Evolutionary conservation across 2,113 vertebrate genomes (phyloP).

Genomic region (Acanthisitta chloris): DNA sequence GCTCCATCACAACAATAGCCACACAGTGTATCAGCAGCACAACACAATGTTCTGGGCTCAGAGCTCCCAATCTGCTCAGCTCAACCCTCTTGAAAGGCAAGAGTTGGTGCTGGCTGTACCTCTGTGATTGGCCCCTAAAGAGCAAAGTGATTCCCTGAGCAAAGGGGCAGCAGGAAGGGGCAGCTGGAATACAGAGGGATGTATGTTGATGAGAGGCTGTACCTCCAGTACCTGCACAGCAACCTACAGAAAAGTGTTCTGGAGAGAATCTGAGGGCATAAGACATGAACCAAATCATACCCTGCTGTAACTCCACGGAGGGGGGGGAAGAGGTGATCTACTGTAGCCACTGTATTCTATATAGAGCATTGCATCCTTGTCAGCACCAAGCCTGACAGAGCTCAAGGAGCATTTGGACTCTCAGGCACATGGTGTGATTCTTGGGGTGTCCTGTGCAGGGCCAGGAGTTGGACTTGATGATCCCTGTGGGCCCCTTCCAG

Average conservation of each 20-base stretch:
- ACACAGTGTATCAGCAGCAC: neutral
- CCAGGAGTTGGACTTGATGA: neutral
- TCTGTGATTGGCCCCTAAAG: neutral
- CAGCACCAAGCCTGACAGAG: neutral
- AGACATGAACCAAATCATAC: too few relatives aligned
- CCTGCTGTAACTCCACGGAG: neutral
- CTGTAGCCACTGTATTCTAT: accelerated
- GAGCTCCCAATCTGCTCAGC: neutral
- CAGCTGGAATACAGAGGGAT: neutral
- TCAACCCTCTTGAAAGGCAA: neutral
- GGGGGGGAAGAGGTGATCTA: neutral
- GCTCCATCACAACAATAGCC: slow-evolving; percentile 4
- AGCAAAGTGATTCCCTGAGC: neutral
- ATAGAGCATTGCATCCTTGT: accelerated
- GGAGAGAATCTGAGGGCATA: neutral
- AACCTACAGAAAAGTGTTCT: neutral
- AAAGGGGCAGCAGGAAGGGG: neutral
- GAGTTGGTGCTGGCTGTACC: neutral
- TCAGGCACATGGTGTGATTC: neutral
- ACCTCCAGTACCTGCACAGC: neutral
- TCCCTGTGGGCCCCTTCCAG: neutral
- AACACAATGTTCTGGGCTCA: neutral
- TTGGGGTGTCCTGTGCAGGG: neutral
- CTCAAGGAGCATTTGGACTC: neutral
- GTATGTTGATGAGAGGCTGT: neutral